phyloP scores from a whole-genome alignment of 2,797 vertebrate genomes.

The Squalus acanthias region DNA sequence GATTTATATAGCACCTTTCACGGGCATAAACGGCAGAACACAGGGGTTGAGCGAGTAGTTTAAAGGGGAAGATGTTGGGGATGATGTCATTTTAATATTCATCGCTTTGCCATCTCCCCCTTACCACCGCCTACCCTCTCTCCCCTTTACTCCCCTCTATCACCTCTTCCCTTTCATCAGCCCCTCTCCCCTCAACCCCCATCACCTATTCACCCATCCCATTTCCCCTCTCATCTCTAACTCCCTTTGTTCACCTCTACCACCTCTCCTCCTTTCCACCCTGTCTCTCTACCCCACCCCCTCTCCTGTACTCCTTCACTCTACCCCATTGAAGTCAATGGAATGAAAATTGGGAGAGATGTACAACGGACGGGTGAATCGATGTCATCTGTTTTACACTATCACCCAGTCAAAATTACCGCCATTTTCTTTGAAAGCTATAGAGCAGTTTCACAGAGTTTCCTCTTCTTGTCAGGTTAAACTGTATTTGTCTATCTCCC shows the following conservation, averaged over 20 bases:
- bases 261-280: neutral
- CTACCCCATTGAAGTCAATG: neutral
- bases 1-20: no score
- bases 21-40: no score
- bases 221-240: neutral
- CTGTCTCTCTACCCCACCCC: neutral
- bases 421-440: neutral
- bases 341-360: neutral
- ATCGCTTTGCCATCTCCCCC: neutral
- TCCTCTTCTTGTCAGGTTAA: neutral
- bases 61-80: neutral
- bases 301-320: neutral
- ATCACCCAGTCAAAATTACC: neutral
- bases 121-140: neutral
- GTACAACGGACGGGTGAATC: neutral
- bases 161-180: neutral
- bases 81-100: neutral
- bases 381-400: neutral
- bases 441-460: neutral
- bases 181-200: neutral
- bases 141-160: neutral
- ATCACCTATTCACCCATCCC: neutral
- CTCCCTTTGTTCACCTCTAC: neutral
- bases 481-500: neutral
- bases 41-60: no score